Evolutionary conservation across 2,113 vertebrate genomes (phyloP).

Genomic region (Scartelaos histophorus): DNA sequence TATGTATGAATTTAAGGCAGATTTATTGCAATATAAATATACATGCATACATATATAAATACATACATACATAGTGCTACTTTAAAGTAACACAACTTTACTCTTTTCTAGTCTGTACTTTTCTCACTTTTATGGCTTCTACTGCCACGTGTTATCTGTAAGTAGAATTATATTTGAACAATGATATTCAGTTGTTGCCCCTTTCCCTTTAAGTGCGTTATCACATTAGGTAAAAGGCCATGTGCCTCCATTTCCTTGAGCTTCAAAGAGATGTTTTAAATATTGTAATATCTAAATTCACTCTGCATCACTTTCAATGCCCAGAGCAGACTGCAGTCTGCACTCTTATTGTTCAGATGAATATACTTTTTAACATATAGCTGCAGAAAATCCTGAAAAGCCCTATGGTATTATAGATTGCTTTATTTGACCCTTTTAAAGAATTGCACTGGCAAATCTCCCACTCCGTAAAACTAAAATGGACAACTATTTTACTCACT

Average conservation of each 20-base stretch:
- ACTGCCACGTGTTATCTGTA: neutral
- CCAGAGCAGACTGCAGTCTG: constrained; percentile 15
- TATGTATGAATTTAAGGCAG: constrained; percentile 2
- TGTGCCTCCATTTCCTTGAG: neutral
- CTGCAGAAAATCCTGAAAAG: constrained; percentile 8
- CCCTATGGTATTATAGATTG: constrained; percentile 12
- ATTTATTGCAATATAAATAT: neutral
- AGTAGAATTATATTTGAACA: constrained; percentile 1
- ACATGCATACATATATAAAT: neutral
- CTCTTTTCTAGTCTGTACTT: neutral
- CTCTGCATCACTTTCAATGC: constrained; percentile 5
- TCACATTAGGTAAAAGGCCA: neutral
- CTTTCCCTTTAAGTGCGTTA: neutral
- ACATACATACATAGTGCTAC: constrained; percentile 10
- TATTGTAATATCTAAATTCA: constrained; percentile 1
- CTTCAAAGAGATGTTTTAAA: constrained; percentile 18
- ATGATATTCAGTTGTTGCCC: neutral
- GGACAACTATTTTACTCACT: constrained; percentile 16
- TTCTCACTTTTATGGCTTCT: neutral
- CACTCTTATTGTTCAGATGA: constrained; percentile 18
- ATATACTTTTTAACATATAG: constrained; percentile 25
- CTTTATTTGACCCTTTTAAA: constrained; percentile 25
- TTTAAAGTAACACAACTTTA: neutral
- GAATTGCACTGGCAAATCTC: constrained; percentile 25
- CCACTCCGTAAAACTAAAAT: constrained; percentile 19